phyloP scores from a whole-genome alignment of 2,113 vertebrate species.

The Neoarius graeffei region DNA sequence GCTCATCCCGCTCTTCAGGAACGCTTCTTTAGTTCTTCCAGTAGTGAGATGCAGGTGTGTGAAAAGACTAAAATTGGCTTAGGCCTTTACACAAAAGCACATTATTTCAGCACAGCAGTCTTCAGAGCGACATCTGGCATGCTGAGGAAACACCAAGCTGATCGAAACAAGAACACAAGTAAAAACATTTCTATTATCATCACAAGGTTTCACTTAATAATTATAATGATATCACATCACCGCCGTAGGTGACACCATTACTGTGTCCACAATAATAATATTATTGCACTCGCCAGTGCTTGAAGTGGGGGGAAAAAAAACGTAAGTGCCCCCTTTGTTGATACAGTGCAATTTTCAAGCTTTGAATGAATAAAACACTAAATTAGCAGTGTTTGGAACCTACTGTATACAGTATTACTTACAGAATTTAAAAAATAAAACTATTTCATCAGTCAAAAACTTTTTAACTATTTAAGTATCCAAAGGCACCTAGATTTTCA shows the following conservation, averaged over 20 bases:
- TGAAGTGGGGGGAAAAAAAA: too few species aligned
- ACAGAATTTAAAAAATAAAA: too few species aligned
- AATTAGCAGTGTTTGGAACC: too few species aligned
- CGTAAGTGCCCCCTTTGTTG: too few species aligned
- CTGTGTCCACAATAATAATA: too few species aligned
- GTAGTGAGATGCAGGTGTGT: background rate
- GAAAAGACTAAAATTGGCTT: background rate
- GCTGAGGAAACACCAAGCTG: background rate
- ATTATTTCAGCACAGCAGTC: background rate
- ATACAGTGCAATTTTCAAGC: too few species aligned
- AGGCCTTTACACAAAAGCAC: background rate
- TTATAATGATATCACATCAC: background rate
- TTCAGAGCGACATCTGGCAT: background rate
- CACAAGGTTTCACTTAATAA: background rate
- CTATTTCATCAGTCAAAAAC: too few species aligned
- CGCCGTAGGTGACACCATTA: too few species aligned
- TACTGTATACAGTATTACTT: too few species aligned
- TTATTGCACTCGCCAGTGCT: too few species aligned
- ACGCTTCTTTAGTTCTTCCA: constrained; percentile 1
- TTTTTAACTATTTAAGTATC: background rate
- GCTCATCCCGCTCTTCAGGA: constrained; percentile 33
- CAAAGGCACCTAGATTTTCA: background rate
- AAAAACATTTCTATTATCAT: background rate
- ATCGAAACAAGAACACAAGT: background rate
- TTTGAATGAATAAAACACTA: too few species aligned